phyloP scores from a whole-genome alignment of 2,888 invertebrate genomes.

The Autographa gamma region DNA sequence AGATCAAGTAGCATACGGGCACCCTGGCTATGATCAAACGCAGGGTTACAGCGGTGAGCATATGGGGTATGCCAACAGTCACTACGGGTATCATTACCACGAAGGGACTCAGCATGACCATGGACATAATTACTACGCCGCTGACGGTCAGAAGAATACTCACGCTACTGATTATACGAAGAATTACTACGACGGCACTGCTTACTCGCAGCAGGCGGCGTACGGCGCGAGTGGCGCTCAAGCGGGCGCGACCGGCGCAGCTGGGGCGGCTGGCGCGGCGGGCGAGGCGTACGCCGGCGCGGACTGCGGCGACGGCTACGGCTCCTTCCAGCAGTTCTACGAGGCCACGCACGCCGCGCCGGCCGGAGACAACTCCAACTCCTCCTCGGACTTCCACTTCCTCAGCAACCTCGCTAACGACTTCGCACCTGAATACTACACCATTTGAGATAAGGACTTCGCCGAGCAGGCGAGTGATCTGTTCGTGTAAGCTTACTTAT shows the following conservation, averaged over 20 bases:
- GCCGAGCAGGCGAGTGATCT: conserved; percentile 87
- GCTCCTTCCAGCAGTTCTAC: conserved; percentile 92
- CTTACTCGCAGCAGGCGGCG: conserved; percentile 74
- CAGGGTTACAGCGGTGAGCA: conserved; percentile 82
- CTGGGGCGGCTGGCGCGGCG: conserved; percentile 87
- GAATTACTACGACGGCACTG: conserved; percentile 84
- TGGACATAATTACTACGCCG: conserved; percentile 81
- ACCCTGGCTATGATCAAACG: conserved; percentile 88
- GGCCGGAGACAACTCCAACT: conserved; percentile 94
- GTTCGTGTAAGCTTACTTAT: conserved; percentile 78
- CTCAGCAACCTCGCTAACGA: conserved; percentile 97
- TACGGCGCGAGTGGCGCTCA: conserved; percentile 64
- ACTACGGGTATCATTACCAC: conserved; percentile 87
- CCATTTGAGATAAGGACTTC: conserved; percentile 89
- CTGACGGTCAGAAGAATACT: conserved; percentile 86
- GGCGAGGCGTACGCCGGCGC: conserved; percentile 77
- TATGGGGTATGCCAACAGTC: conserved; percentile 83
- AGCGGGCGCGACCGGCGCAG: conserved; percentile 79
- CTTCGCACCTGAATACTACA: conserved; percentile 97
- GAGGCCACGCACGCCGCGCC: conserved; percentile 87
- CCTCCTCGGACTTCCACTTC: conserved; percentile 98
- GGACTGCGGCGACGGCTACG: conserved; percentile 91
- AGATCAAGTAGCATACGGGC: conserved; percentile 87
- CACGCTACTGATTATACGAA: conserved; percentile 87
- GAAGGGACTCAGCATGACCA: conserved; percentile 82